Percentiles rank a stretch among this genome's conserved stretches.
These are phyloP conservation scores for Polyommatus iphigenia DNA, from an alignment of 2,888 invertebrate species.

Conservation along the genomic window DNA sequence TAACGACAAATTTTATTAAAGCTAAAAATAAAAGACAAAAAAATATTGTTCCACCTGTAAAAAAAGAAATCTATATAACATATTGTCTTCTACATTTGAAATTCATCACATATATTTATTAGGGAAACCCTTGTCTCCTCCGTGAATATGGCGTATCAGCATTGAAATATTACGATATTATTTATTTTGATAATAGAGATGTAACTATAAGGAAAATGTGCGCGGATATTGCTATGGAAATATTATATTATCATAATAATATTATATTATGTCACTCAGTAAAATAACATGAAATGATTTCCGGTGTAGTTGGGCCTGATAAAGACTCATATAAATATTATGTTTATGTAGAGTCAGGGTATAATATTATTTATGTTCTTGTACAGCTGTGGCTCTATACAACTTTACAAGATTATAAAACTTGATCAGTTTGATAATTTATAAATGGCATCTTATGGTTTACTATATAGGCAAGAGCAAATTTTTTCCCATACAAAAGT, in stretches of 20 bases:
- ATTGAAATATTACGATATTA: slow-evolving; percentile 12
- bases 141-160: not conserved
- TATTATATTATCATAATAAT: not conserved
- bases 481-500: too few relatives aligned
- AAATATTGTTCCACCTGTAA: not conserved
- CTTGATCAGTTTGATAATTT: too few relatives aligned
- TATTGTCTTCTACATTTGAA: not conserved
- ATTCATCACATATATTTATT: not conserved
- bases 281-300: not conserved
- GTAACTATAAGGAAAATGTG: slow-evolving; percentile 5
- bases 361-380: too few relatives aligned
- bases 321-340: too few relatives aligned
- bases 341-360: too few relatives aligned
- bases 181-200: not conserved
- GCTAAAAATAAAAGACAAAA: too few relatives aligned
- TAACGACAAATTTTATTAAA: too few relatives aligned
- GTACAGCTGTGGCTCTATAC: too few relatives aligned
- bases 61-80: not conserved
- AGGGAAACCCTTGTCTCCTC: slow-evolving; percentile 12
- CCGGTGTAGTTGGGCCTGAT: not conserved
- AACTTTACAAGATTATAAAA: too few relatives aligned
- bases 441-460: too few relatives aligned
- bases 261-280: not conserved
- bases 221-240: not conserved
- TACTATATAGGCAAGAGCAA: too few relatives aligned